Evolutionary conservation across 53 echinoderm and acorn worm genomes (phyloP), one percentile per base, ranked within the genome.

Genomic region (Mesocentrotus franciscanus): DNA sequence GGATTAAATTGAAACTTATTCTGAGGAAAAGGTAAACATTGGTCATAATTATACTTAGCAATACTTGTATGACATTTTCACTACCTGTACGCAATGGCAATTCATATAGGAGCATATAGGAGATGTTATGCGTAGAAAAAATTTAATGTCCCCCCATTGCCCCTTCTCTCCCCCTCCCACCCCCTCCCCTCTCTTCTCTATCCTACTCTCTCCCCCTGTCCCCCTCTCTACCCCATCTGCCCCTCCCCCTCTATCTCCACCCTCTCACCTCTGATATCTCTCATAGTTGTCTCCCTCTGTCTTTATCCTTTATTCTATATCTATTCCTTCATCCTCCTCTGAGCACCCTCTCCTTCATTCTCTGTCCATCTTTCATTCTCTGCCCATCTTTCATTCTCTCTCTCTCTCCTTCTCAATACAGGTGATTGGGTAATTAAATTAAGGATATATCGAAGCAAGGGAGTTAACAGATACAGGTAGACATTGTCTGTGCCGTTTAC

Each of bases 391-490:
- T 4, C 60, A 29, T 59, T 42, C 39, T 55, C 56, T 33, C 13
- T 39, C 20, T 55, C 24, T 24, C 56, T 26, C 89, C 32, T 6
- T 60, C 0, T 22, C 24, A 81, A 9, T 17, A 35, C 17, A 36
- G 17, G 14, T 87, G 26, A 87, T 58, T 26, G 58, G 58, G 1
- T 87, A 87, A 87, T 87, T 87, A 59, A 87, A 87, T 87, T 57
- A 58, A 87, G 17, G 59, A 87, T 87, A 11, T 75, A 42, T 87
- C 27, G 24, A 26, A 87, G 57, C 87, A 58, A 58, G 87, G 87
- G 87, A 87, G 27, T 58, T 87, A 87, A 29, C 58, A 87, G 87
- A 87, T 87, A 87, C 87, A 87, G 87, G 87, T 87, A 57, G 87
- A 87, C 87, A 58, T 87, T 27, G 36, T 58, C 56, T 10, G 59